A percentile compares a stretch with the other conserved stretches of the same genome.
Evolutionary conservation across 2,113 vertebrate genomes (phyloP).

Genomic region (Oceanodroma tethys): DNA sequence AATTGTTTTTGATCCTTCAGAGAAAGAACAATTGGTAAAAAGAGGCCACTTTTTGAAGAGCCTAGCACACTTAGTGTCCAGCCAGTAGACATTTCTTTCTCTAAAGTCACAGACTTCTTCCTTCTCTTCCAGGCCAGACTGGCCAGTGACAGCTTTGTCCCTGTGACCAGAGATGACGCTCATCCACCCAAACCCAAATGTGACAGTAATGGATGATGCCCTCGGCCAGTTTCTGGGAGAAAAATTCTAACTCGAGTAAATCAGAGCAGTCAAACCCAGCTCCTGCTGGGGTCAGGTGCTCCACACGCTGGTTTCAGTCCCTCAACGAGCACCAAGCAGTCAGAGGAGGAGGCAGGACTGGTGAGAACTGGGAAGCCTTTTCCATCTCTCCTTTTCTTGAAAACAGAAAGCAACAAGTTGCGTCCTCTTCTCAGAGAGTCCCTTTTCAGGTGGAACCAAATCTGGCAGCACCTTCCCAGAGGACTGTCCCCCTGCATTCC

Average conservation of each 20-base stretch:
- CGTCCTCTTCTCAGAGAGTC: background rate
- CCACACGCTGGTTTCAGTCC: background rate
- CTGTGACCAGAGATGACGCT: background rate
- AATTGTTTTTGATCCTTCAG: background rate
- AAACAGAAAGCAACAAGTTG: background rate
- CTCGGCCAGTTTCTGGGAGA: background rate
- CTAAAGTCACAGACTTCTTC: background rate
- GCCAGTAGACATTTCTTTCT: background rate
- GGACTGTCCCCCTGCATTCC: background rate
- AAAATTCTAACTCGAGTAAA: background rate
- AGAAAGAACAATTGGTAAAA: background rate
- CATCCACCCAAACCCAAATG: background rate
- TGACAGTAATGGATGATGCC: background rate
- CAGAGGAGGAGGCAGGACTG: background rate
- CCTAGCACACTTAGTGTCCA: background rate
- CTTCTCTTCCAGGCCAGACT: background rate
- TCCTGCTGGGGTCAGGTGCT: background rate
- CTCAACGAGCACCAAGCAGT: background rate
- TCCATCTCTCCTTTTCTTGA: background rate
- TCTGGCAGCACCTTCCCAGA: background rate
- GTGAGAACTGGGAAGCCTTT: background rate
- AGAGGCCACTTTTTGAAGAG: background rate
- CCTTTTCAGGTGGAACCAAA: background rate
- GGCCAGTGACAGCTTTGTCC: background rate
- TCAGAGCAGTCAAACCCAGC: background rate